phyloP scores from a whole-genome alignment of 2,797 vertebrate species.

The Sternotherus odoratus region DNA sequence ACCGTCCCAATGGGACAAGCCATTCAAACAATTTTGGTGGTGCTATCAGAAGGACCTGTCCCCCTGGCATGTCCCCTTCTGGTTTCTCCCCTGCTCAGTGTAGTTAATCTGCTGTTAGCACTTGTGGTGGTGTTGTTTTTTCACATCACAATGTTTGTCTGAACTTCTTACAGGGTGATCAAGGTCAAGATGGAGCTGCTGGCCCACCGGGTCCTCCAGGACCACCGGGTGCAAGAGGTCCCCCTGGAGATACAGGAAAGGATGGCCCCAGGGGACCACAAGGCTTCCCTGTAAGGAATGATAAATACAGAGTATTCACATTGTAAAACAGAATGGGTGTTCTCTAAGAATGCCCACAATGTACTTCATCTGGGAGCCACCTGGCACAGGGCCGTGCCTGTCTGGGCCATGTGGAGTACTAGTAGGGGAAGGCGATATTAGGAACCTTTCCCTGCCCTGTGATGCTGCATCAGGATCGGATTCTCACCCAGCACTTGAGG shows the following conservation, averaged over 20 bases:
- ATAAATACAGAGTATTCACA: neutral
- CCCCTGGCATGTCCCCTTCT: neutral
- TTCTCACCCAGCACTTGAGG: neutral
- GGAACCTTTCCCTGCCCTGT: neutral
- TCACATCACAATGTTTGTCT: conserved; percentile 59
- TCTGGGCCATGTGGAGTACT: neutral
- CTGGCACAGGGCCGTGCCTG: neutral
- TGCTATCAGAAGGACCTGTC: neutral
- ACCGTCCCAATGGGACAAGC: neutral
- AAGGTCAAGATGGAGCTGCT: conserved; percentile 89
- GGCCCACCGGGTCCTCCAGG: conserved; percentile 93
- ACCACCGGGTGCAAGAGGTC: conserved; percentile 90
- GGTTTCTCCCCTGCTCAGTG: neutral
- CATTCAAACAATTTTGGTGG: neutral
- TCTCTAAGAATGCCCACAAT: neutral
- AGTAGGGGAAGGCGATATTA: neutral
- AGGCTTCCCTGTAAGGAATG: conserved; percentile 87
- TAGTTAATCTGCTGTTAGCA: neutral
- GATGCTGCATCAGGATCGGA: neutral
- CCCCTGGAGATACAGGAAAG: conserved; percentile 94
- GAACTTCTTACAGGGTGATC: conserved; percentile 89
- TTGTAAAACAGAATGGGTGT: neutral
- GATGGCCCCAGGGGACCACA: conserved; percentile 91
- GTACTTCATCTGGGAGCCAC: neutral
- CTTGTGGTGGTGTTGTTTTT: accelerated